Evolutionary conservation across 2,113 vertebrate genomes (phyloP).

Genomic region (Callionymus lyra): DNA sequence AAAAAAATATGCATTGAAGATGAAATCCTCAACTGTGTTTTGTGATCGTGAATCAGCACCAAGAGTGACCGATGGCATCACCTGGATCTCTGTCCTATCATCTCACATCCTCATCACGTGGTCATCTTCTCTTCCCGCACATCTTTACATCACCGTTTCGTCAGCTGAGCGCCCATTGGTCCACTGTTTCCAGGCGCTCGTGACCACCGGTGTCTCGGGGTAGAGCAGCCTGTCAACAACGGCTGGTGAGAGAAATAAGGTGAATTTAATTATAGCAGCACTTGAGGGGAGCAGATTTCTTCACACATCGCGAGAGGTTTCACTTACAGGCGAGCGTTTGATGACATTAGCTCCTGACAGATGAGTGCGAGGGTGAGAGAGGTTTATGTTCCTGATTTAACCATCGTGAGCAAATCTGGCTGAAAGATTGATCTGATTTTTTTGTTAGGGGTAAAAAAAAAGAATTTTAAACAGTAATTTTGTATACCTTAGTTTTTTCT

Average conservation of each 20-base stretch:
- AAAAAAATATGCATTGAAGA: no score
- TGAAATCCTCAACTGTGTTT: no score
- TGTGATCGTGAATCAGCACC: no score
- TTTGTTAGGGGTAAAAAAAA: no score
- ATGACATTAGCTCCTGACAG: constrained; percentile 21
- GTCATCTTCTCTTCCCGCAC: constrained; percentile 1
- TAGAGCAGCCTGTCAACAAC: constrained; percentile 25
- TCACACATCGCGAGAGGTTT: constrained; percentile 33
- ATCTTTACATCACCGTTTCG: constrained; percentile 3
- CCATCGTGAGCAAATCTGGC: background rate
- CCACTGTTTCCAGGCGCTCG: constrained; percentile 19
- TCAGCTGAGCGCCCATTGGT: constrained; percentile 10
- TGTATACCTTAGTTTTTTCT: no score
- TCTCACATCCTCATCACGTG: no score
- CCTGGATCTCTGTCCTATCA: no score
- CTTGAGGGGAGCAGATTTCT: constrained; percentile 21
- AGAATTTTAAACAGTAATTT: no score
- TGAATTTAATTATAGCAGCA: constrained; percentile 38
- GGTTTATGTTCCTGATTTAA: constrained; percentile 8
- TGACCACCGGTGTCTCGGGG: constrained; percentile 27
- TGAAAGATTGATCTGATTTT: no score
- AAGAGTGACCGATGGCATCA: no score
- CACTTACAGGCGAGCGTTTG: constrained; percentile 27
- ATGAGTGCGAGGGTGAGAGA: constrained; percentile 5
- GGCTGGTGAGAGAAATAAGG: constrained; percentile 30